These are phyloP conservation scores for Chionomys nivalis DNA, from an alignment of 2,113 vertebrate genomes.

Conservation along the genomic window DNA sequence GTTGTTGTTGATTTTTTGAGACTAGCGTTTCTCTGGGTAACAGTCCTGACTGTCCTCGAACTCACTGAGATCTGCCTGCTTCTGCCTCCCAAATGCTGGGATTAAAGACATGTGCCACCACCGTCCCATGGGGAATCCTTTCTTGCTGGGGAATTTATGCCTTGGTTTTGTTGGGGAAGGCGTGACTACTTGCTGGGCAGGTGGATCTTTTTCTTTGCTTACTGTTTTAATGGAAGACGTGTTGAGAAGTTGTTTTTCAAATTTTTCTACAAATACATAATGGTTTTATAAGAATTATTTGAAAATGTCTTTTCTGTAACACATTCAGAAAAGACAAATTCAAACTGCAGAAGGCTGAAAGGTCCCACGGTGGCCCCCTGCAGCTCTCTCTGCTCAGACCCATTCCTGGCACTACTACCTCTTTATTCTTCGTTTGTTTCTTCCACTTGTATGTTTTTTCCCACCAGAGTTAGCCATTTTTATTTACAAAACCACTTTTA, in stretches of 20 bases:
- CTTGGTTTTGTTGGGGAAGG: neutral
- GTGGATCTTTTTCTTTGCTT: neutral
- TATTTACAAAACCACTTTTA: neutral
- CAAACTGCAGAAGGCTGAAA: neutral
- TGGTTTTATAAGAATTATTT: conserved; percentile 9
- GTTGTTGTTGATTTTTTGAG: no score
- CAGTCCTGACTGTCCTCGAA: no score
- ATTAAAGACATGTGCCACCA: no score
- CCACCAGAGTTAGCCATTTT: neutral
- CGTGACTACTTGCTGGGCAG: neutral
- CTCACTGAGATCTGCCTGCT: no score
- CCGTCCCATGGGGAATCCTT: neutral
- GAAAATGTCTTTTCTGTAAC: neutral
- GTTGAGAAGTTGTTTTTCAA: neutral
- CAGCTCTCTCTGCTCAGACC: fast-evolving
- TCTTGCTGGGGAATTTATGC: neutral
- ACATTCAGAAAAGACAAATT: conserved; percentile 8
- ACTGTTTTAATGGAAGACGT: neutral
- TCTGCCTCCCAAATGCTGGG: no score
- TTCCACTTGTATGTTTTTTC: fast-evolving
- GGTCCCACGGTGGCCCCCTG: neutral
- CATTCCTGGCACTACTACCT: fast-evolving
- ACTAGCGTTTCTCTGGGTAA: no score
- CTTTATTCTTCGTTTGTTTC: neutral
- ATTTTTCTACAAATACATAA: neutral